Evolutionary conservation across 2,888 invertebrate genomes (phyloP), one percentile per base, ranked within the genome.

Genomic region (Drosophila sordidula): DNA sequence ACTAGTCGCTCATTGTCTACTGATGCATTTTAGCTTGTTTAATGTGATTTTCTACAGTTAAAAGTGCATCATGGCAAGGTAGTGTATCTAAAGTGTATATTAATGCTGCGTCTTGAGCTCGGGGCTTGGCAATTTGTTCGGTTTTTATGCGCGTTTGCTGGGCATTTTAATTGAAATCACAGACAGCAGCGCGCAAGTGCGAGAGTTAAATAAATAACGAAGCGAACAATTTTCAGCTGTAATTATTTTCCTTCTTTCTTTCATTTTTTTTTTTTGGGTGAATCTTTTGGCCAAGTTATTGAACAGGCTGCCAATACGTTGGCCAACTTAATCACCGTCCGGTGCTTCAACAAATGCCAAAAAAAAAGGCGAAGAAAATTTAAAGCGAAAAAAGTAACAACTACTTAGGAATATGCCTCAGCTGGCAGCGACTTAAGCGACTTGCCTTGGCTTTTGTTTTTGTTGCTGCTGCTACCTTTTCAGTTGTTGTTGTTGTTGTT

Each of bases 121-220:
- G 18, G 34, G 39, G 38, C 44, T 41, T 61, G 55, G 49, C 50
- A 38, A 46, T 58, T 57, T 65, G 46, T 62, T 49, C 52, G 34
- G 44, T 66, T 75, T 75, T 71, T 67, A 68, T 73, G 86, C 69
- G 45, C 73, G 52, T 79, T 80, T 70, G 59, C 36, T 66, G 79
- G 63, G 34, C 75, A 74, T 83, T 84, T 83, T 88, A 84, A 84
- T 88, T 84, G 83, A 88, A 84, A 84, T 88, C 83, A 83, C 83
- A 88, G 80, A 69, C 63, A 54, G 34, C 32, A 18, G n/a, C 22
- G 11, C 32, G 44, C 57, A 38, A 59, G 65, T 41, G 81, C 62
- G 54, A 75, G 70, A 67, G 71, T 51, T 67, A 61, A 34, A 34
- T 71, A 75, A 75, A 75, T 78, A 77, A 78, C 65, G 46, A 58